These are phyloP conservation scores for Cheilosia variabilis DNA, from an alignment of 2,888 invertebrate species.

Conservation along the genomic window DNA sequence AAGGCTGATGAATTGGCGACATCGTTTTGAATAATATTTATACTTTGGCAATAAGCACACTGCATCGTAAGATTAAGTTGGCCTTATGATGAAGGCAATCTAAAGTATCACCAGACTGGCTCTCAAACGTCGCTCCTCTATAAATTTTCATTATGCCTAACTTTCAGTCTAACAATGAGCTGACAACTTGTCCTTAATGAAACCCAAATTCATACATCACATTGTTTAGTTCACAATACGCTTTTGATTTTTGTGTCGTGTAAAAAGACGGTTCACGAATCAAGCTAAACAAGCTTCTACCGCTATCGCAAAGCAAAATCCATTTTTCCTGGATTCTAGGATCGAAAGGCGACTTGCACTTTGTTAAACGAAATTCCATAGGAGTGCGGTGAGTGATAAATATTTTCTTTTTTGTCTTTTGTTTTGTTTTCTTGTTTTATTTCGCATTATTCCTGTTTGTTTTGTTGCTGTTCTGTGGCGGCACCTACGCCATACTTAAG, in stretches of 20 bases:
- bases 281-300: not conserved
- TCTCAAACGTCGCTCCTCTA: too few species aligned
- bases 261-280: too few species aligned
- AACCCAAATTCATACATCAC: not conserved
- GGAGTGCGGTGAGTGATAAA: conserved; percentile 23
- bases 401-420: not conserved
- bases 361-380: conserved; percentile 17
- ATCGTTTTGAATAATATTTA: too few species aligned
- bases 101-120: too few species aligned
- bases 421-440: not conserved
- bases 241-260: too few species aligned
- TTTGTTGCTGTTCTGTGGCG: conserved; percentile 13
- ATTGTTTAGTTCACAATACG: too few species aligned
- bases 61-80: too few species aligned
- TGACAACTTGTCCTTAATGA: not conserved
- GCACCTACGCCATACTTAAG: conserved; percentile 19
- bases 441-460: conserved; percentile 9
- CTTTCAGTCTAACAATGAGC: too few species aligned
- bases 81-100: too few species aligned
- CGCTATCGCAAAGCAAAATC: not conserved
- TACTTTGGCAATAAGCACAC: too few species aligned
- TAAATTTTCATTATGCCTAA: too few species aligned
- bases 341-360: not conserved
- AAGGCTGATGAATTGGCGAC: too few species aligned
- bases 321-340: not conserved